These are phyloP conservation scores for Teleopsis dalmanni DNA, from an alignment of 1,140 invertebrate species.

Conservation along the genomic window DNA sequence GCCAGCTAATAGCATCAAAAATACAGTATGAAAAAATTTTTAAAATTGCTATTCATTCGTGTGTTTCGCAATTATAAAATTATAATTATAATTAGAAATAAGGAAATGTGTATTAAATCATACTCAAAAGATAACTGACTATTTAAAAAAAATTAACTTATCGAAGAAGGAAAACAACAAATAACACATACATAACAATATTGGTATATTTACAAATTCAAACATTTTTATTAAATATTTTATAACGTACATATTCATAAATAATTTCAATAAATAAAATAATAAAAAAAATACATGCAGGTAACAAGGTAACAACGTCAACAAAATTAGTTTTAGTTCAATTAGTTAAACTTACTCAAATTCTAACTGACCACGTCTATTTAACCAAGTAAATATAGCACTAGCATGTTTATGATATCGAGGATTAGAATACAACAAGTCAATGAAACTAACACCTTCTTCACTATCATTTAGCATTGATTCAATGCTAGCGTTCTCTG, in stretches of 20 bases:
- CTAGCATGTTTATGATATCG: constrained; percentile 12
- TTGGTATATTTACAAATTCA: background rate
- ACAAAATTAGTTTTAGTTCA: background rate
- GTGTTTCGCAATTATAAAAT: too few relatives aligned
- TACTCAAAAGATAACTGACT: too few relatives aligned
- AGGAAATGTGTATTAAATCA: too few relatives aligned
- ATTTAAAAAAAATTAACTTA: too few relatives aligned
- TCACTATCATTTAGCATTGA: constrained; percentile 18
- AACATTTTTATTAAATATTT: background rate
- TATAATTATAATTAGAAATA: too few relatives aligned
- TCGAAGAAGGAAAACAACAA: too few relatives aligned
- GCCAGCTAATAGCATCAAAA: too few relatives aligned
- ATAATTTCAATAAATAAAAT: background rate
- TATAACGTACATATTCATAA: background rate
- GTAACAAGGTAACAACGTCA: too few relatives aligned
- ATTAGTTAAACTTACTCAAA: background rate
- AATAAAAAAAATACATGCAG: background rate
- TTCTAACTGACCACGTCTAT: constrained; percentile 14
- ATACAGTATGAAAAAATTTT: too few relatives aligned
- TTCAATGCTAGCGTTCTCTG: constrained; percentile 13
- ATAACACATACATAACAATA: too few relatives aligned
- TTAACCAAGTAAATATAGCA: background rate
- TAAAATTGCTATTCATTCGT: too few relatives aligned
- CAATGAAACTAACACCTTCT: constrained; percentile 15
- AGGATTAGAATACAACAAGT: constrained; percentile 20